Conservation (phyloP, 2,113 vertebrate species). For the Phrynocephalus versicolor region DNA sequence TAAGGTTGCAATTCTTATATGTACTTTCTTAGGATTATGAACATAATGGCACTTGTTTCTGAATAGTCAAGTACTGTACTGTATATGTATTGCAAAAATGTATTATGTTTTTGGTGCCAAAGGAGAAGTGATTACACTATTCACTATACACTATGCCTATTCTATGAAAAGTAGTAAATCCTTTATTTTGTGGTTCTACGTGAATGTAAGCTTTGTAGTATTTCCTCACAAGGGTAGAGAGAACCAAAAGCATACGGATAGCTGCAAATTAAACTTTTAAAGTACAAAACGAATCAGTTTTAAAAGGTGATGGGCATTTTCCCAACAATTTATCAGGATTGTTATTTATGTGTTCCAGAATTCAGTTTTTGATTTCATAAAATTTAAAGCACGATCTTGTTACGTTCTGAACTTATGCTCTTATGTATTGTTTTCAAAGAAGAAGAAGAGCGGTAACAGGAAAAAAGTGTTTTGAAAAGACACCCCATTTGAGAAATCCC, state of each 20-base stretch:
- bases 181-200: neutral
- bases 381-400: constrained; percentile 56
- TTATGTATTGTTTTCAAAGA: constrained; percentile 61
- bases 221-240: constrained; percentile 35
- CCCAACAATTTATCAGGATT: neutral
- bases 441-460: no score
- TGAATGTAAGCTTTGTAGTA: neutral
- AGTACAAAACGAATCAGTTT: constrained; percentile 50
- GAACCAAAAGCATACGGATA: constrained; percentile 35
- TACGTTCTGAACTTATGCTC: constrained; percentile 65
- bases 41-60: neutral
- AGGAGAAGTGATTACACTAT: neutral
- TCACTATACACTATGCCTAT: neutral
- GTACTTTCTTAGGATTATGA: neutral
- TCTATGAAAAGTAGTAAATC: neutral
- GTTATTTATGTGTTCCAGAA: constrained; percentile 53
- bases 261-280: constrained; percentile 36
- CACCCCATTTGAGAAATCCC: constrained; percentile 78
- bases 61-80: neutral
- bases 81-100: neutral
- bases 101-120: neutral
- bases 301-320: constrained; percentile 44
- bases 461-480: constrained; percentile 68
- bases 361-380: constrained; percentile 63
- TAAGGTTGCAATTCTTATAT: no score